Percentiles rank a stretch among this genome's conserved stretches.
Evolutionary conservation across 2,888 invertebrate species (phyloP).

Genomic region (Auanema sp.): DNA sequence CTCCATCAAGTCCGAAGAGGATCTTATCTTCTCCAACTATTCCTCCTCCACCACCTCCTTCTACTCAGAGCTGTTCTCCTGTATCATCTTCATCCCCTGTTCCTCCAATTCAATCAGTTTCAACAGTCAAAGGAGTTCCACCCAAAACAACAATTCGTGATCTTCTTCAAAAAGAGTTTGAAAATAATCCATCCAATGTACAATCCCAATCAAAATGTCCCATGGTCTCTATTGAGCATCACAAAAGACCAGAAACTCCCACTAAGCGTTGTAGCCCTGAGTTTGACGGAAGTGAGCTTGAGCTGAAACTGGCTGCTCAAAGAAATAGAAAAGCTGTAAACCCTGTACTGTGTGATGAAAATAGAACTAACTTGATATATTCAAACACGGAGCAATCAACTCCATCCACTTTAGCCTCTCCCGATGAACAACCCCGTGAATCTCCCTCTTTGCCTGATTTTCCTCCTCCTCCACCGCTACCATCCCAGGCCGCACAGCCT

Average conservation of each 20-base stretch:
- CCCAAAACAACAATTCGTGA: slow-evolving; percentile 36
- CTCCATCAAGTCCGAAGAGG: slow-evolving; percentile 5
- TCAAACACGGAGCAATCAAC: not conserved
- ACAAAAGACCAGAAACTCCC: slow-evolving; percentile 14
- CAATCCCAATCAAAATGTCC: slow-evolving; percentile 15
- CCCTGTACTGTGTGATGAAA: not conserved
- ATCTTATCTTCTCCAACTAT: not conserved
- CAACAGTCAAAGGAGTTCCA: slow-evolving; percentile 26
- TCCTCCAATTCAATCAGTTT: slow-evolving; percentile 7
- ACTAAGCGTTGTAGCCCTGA: slow-evolving; percentile 9
- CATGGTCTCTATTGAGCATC: slow-evolving; percentile 19
- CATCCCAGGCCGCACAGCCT: not conserved
- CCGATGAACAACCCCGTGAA: no score
- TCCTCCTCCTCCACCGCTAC: not conserved
- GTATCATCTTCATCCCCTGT: slow-evolving; percentile 5
- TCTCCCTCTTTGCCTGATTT: not conserved
- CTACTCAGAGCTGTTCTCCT: slow-evolving; percentile 1
- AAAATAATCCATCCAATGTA: not conserved
- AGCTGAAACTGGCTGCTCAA: slow-evolving; percentile 40
- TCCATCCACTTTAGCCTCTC: not conserved
- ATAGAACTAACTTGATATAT: not conserved
- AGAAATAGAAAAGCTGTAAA: slow-evolving; percentile 28
- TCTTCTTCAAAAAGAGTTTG: slow-evolving; percentile 22
- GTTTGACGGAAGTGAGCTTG: slow-evolving; percentile 41
- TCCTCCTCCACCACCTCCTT: no score